Percentiles rank a stretch among this genome's conserved stretches.
These are phyloP conservation scores for Noctilio leporinus DNA, from an alignment of 2,113 vertebrate species.

Conservation along the genomic window DNA sequence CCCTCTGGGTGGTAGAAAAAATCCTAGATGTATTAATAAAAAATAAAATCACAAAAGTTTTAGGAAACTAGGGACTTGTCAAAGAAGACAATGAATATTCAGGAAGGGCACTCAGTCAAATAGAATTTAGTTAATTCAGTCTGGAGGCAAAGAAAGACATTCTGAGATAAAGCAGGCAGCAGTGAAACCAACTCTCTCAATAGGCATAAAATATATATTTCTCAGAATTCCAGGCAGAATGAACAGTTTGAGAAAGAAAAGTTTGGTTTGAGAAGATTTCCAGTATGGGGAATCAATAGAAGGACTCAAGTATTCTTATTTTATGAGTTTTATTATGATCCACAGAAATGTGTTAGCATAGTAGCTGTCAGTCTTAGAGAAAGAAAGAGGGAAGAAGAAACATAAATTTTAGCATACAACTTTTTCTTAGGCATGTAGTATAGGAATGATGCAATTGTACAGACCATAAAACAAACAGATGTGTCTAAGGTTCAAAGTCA, in stretches of 20 bases:
- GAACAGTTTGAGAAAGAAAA: not conserved
- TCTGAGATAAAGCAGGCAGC: not conserved
- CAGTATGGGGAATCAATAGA: not conserved
- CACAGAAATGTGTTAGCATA: not conserved
- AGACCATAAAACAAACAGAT: not conserved
- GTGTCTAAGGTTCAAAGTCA: not conserved
- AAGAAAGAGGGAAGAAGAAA: not conserved
- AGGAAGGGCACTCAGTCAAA: not conserved
- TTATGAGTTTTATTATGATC: not conserved
- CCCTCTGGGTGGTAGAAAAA: not conserved
- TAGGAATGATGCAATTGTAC: not conserved
- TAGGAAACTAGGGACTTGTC: not conserved
- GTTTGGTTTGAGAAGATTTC: not conserved
- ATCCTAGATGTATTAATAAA: not conserved
- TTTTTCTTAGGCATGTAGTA: not conserved
- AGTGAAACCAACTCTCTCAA: not conserved
- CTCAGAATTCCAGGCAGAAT: not conserved
- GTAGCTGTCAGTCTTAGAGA: not conserved
- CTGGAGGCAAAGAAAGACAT: not conserved
- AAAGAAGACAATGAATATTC: slow-evolving; percentile 6
- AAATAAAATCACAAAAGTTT: not conserved
- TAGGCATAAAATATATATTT: not conserved
- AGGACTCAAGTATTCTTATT: not conserved
- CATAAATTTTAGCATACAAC: not conserved
- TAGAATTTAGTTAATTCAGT: not conserved